Base-by-base conservation (phyloP, 2,888 invertebrate genomes). In the Ganaspis brasiliensis region DNA sequence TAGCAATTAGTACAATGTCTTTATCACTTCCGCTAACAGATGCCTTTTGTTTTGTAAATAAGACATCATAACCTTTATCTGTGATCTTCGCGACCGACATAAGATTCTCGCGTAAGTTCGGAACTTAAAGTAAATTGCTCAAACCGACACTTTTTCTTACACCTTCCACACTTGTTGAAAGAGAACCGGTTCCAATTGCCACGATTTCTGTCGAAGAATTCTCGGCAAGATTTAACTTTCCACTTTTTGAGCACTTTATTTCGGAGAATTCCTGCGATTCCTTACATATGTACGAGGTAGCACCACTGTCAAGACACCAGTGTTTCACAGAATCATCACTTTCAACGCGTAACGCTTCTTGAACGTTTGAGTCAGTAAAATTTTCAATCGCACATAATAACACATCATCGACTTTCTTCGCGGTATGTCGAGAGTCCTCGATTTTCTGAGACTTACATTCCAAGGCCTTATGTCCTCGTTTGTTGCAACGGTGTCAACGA, bases 251-350 rank as follows among this genome's bases (percentile, higher is more conserved):
- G 12, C 12, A 9, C 8, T 45, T 2, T 45, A 45, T 45, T 45
- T 45, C 14, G 3, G 45, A 12, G n/a, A 45, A 45, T 12, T 4
- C 45, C 2, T 6, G 45, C n/a, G 45, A 9, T 45, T 45, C 45
- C 45, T 45, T 45, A n/a, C 6, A 45, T 10, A 45, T 45, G 45
- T 45, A 12, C 10, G 45, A 45, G 3, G n/a, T 45, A 2, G 6
- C 45, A n/a, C 45, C 45, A n/a, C 45, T 45, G n/a, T 45, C 45
- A 45, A 10, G 45, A 45, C 45, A 45, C 45, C 45, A 45, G n/a
- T 45, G 4, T 45, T 45, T 45, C n/a, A n/a, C 45, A 2, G 14
- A 12, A 3, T 9, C 12, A 14, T 45, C 45, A 45, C n/a, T 45
- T 45, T 45, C 14, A 9, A 45, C 45, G 3, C 14, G 45, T 45